Conservation (phyloP, 2,888 invertebrate genomes). For the Orthosia gothica region DNA sequence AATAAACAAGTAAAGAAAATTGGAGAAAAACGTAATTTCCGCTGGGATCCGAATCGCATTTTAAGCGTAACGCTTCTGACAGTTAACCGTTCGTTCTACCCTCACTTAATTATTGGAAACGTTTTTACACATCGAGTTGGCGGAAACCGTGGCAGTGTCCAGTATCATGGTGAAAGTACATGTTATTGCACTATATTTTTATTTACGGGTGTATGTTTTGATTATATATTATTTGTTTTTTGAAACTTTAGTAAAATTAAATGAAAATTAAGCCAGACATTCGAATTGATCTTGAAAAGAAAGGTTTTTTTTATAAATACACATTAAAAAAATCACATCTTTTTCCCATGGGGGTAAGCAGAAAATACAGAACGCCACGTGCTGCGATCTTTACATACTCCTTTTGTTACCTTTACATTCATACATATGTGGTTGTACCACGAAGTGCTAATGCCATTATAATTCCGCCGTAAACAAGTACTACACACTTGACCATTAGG, state of each 20-base stretch:
- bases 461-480: too few relatives aligned
- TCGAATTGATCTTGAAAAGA: background rate
- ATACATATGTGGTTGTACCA: too few relatives aligned
- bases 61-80: slow-evolving; percentile 65
- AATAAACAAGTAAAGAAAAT: slow-evolving; percentile 64
- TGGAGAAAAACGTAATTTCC: slow-evolving; percentile 72
- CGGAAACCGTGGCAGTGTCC: slow-evolving; percentile 15
- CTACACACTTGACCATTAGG: too few relatives aligned
- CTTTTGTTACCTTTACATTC: too few relatives aligned
- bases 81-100: slow-evolving; percentile 55
- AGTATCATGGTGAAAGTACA: slow-evolving; percentile 9
- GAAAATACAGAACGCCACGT: too few relatives aligned
- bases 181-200: slow-evolving; percentile 13
- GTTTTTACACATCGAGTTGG: slow-evolving; percentile 56
- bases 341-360: too few relatives aligned
- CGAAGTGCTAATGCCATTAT: too few relatives aligned
- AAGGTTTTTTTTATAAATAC: too few relatives aligned
- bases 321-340: too few relatives aligned
- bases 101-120: slow-evolving; percentile 66
- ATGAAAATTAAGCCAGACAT: background rate
- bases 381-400: too few relatives aligned
- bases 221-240: background rate
- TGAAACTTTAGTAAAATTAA: background rate
- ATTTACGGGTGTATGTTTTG: background rate
- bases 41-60: slow-evolving; percentile 65